These are phyloP conservation scores for Drosophila elegans DNA, from an alignment of 1,140 invertebrate species.

Conservation along the genomic window DNA sequence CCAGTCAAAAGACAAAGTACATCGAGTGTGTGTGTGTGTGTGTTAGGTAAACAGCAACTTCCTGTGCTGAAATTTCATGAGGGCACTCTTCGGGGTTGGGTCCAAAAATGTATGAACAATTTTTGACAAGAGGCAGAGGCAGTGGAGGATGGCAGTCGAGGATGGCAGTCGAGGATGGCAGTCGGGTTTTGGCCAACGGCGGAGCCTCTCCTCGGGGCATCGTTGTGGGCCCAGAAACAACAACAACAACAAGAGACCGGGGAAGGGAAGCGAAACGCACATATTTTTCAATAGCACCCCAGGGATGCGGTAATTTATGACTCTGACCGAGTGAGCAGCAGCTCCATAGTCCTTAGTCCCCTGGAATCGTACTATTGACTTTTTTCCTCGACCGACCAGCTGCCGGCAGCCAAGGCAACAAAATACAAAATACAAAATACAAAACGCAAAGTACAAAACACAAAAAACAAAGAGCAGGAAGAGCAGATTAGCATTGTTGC, in stretches of 20 bases:
- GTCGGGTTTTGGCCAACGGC: slow-evolving; percentile 31
- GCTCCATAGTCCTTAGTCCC: not conserved
- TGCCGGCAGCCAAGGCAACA: slow-evolving; percentile 33
- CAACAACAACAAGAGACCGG: slow-evolving; percentile 36
- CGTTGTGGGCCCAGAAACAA: slow-evolving; percentile 33
- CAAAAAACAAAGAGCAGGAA: slow-evolving; percentile 17
- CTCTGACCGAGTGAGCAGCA: slow-evolving; percentile 68
- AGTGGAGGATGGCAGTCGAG: slow-evolving; percentile 47
- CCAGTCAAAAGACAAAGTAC: slow-evolving; percentile 37
- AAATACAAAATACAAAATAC: not conserved
- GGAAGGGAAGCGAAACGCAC: slow-evolving; percentile 26
- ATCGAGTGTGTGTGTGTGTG: slow-evolving; percentile 1
- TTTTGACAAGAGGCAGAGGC: slow-evolving; percentile 60
- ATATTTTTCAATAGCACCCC: slow-evolving; percentile 77
- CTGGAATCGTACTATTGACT: slow-evolving; percentile 64
- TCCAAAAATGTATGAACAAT: slow-evolving; percentile 74
- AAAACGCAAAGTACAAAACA: slow-evolving; percentile 6
- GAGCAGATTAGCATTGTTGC: slow-evolving; percentile 59
- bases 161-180: slow-evolving; percentile 42
- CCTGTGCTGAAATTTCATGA: slow-evolving; percentile 67
- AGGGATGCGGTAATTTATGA: slow-evolving; percentile 80
- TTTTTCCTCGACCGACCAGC: slow-evolving; percentile 63
- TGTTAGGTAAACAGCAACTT: slow-evolving; percentile 78
- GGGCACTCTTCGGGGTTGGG: slow-evolving; percentile 6
- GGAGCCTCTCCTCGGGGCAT: slow-evolving; percentile 68